Conservation (phyloP, 2,113 vertebrate species). For the Bos indicus region DNA sequence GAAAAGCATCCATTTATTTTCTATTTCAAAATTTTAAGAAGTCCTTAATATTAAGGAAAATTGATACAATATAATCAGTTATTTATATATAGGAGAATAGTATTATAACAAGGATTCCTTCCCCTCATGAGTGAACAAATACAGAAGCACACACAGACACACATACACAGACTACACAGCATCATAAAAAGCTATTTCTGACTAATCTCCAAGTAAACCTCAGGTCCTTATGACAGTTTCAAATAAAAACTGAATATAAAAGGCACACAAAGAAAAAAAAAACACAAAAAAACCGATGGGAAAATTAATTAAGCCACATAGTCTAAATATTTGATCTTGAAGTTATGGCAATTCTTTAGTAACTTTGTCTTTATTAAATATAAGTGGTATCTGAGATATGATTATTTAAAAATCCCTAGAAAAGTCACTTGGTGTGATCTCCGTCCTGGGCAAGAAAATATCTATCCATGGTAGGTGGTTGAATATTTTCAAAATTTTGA, state of each 20-base stretch:
- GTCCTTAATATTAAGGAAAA: background rate
- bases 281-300: background rate
- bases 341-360: background rate
- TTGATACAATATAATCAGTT: background rate
- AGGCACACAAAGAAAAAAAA: background rate
- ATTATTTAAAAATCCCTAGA: background rate
- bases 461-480: no score
- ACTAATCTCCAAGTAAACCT: background rate
- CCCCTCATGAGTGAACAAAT: background rate
- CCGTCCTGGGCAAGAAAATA: background rate
- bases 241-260: background rate
- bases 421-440: background rate
- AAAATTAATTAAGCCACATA: background rate
- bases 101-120: background rate
- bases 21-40: background rate
- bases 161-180: background rate
- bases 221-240: background rate
- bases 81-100: background rate
- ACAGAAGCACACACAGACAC: background rate
- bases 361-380: conserved; percentile 34
- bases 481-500: no score
- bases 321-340: conserved; percentile 35
- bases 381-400: background rate
- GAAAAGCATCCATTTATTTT: background rate
- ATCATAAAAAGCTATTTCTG: background rate